phyloP scores from a whole-genome alignment of 2,888 invertebrate species.

The Celastrina argiolus region DNA sequence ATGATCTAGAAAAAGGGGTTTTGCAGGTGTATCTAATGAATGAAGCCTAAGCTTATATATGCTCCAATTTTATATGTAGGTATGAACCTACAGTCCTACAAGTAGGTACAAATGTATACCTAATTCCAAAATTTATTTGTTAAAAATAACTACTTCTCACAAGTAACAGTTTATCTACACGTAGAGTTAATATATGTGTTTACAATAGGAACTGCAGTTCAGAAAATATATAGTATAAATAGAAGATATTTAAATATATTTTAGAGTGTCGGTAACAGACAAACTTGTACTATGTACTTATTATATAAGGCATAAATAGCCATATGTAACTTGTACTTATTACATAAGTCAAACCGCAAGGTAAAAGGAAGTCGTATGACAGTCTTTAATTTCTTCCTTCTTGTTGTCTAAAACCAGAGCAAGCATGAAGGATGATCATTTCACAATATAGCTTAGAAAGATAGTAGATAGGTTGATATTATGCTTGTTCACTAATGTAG shows the following conservation, averaged over 20 bases:
- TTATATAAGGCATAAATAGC: not conserved
- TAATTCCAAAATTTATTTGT: too few species aligned
- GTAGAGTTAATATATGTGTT: too few species aligned
- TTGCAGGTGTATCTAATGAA: not conserved
- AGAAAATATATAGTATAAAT: too few species aligned
- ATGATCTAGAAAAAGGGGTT: not conserved
- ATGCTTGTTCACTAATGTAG: too few species aligned
- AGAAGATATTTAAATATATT: too few species aligned
- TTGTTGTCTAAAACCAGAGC: not conserved
- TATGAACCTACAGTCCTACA: too few species aligned
- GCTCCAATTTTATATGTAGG: not conserved
- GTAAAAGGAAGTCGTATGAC: not conserved
- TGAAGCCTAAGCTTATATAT: not conserved
- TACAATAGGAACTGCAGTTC: too few species aligned
- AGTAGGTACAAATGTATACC: too few species aligned
- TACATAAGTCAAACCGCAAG: slow-evolving; percentile 2
- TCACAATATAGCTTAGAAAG: not conserved
- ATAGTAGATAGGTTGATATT: too few species aligned
- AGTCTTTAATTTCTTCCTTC: not conserved
- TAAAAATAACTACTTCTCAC: too few species aligned
- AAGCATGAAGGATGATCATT: not conserved
- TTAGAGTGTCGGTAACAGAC: not conserved
- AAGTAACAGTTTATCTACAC: too few species aligned
- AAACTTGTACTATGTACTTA: not conserved
- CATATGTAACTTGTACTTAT: not conserved